phyloP scores from a whole-genome alignment of 2,888 invertebrate genomes.

The Deladenus siricidicola region DNA sequence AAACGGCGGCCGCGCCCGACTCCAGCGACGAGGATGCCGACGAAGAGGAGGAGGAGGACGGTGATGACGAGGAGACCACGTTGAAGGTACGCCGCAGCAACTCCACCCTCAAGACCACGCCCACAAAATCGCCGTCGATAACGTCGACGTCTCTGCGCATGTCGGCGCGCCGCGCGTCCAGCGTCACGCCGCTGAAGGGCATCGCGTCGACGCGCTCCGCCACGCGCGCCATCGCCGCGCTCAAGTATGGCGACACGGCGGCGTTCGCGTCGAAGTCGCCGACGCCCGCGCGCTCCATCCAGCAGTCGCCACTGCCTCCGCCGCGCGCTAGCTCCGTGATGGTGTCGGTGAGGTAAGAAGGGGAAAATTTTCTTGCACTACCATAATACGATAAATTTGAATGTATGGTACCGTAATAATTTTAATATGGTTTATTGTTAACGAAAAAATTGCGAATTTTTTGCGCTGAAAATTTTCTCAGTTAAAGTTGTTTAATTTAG shows the following conservation, averaged over 20 bases:
- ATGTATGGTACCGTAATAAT: no score
- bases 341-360: background rate
- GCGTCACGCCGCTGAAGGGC: slow-evolving; percentile 9
- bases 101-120: background rate
- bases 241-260: slow-evolving; percentile 2
- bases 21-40: background rate
- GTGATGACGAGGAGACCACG: background rate
- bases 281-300: background rate
- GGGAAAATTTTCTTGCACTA: no score
- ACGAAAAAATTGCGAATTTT: no score
- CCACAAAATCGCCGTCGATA: background rate
- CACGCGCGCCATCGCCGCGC: slow-evolving; percentile 9
- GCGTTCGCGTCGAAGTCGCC: slow-evolving; percentile 2
- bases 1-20: background rate
- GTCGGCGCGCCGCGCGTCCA: background rate
- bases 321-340: background rate
- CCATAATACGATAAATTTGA: no score
- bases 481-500: no score
- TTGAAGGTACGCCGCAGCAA: background rate
- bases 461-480: no score
- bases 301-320: background rate
- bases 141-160: background rate
- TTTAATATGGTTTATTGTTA: no score
- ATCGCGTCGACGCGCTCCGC: slow-evolving; percentile 12
- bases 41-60: slow-evolving; percentile 3